Evolutionary conservation across 2,113 vertebrate species (phyloP).

Genomic region (Passer montanus): DNA sequence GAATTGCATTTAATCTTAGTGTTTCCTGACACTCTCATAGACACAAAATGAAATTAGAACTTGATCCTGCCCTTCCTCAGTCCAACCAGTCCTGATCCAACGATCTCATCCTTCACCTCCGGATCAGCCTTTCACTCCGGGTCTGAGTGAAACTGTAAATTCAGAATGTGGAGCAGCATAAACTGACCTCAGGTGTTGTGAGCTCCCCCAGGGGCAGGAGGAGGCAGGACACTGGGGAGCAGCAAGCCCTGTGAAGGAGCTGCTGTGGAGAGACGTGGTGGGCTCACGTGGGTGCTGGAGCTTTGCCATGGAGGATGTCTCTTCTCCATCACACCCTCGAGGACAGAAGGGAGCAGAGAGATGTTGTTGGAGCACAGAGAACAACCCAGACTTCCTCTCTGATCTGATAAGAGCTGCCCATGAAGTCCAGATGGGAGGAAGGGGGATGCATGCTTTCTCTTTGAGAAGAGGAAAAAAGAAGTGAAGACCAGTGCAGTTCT

Average conservation of each 20-base stretch:
- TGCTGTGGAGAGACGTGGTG: rapidly evolving
- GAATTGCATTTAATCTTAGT: not conserved
- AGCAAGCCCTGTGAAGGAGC: not conserved
- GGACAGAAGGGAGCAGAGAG: not conserved
- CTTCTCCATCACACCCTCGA: not conserved
- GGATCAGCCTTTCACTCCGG: not conserved
- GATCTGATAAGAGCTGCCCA: not conserved
- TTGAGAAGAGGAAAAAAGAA: not conserved
- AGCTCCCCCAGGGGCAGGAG: not conserved
- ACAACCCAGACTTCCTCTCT: not conserved
- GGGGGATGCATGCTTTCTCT: not conserved
- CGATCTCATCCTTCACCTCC: not conserved
- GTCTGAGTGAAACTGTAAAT: not conserved
- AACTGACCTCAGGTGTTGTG: not conserved
- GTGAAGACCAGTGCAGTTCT: not conserved
- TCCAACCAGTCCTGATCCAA: not conserved
- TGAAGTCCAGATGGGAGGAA: not conserved
- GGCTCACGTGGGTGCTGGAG: not conserved
- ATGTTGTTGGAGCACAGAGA: not conserved
- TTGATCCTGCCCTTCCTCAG: not conserved
- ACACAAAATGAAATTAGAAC: not conserved
- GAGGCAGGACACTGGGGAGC: not conserved
- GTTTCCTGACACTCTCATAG: not conserved
- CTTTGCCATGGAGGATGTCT: not conserved
- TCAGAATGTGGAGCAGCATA: not conserved